phyloP scores from a whole-genome alignment of 1,140 invertebrate species.

The Bombus difficillimus region DNA sequence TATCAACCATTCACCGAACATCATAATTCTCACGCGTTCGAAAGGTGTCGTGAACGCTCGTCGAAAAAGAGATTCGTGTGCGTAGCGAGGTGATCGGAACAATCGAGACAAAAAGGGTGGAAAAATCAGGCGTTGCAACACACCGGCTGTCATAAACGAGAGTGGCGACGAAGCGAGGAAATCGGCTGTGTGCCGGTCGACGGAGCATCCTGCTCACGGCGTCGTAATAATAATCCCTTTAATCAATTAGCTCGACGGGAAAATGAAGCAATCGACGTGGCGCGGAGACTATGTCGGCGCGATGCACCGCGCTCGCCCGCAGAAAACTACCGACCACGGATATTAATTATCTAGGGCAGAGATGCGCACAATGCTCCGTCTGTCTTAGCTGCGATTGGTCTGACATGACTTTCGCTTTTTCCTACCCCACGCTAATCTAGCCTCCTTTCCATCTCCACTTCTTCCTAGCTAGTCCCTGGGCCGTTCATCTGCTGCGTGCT shows the following conservation, averaged over 20 bases:
- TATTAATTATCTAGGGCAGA: slow-evolving; percentile 77
- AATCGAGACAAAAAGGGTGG: slow-evolving; percentile 25
- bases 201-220: slow-evolving; percentile 38
- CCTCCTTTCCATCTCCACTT: slow-evolving; percentile 43
- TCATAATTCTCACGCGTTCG: too few species aligned
- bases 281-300: background rate
- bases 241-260: slow-evolving; percentile 72
- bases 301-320: slow-evolving; percentile 37
- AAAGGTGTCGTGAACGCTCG: background rate
- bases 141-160: slow-evolving; percentile 12
- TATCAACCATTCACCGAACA: too few species aligned
- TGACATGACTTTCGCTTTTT: slow-evolving; percentile 72
- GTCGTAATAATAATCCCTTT: slow-evolving; percentile 71
- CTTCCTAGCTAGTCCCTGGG: background rate
- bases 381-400: slow-evolving; percentile 38
- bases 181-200: slow-evolving; percentile 25
- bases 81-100: background rate
- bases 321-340: slow-evolving; percentile 66
- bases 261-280: slow-evolving; percentile 60
- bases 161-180: slow-evolving; percentile 46
- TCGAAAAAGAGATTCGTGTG: background rate
- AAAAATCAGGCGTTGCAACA: slow-evolving; percentile 50
- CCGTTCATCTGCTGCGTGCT: background rate
- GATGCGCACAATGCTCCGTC: slow-evolving; percentile 66
- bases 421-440: slow-evolving; percentile 51